Evolutionary conservation across 2,113 vertebrate species (phyloP), one percentile per base, ranked within the genome.

Genomic region (Hypomesus transpacificus): DNA sequence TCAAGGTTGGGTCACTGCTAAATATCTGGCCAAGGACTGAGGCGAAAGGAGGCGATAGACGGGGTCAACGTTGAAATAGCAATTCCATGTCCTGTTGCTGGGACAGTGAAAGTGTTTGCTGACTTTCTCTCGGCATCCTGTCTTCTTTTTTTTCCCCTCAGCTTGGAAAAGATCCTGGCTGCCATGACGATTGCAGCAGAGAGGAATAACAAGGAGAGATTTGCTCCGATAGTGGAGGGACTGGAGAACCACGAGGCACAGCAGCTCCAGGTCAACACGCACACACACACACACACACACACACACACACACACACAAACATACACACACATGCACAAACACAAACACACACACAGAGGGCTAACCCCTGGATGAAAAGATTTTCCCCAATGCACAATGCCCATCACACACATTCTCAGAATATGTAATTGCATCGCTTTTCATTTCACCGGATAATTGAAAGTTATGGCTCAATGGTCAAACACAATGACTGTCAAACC

Each of bases 171-270:
- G 91, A 93, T 99, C 85, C 90, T 99, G 81, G 94, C 92, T 83
- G 96, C 96, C 80, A 98, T 99, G 89, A 98, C 94, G 51, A 94
- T 94, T 58, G 95, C 95, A 83, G 95, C 96, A 50, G 97, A 99
- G 85, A 93, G 92, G 82, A 94, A 96, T 87, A 96, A 92, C 64
- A 94, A 92, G 83, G 96, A 98, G 70, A 92, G 96, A 20, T 99
- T 99, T 85, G 91, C 95, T 74, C 85, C 93, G 64, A 97, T 99
- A 74, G 96, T 99, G 18, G 96, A 99, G 81, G 97, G 96, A 72
- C 85, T 99, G 83, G 93, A 99, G 88, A 99, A 97, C 87, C 95
- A 98, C 0, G 96, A 99, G 84, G 94, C 91, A 65, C 91, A 98
- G 75, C 97, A 96, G 68, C 93, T 99, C 74, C 97, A 99, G 96